These are phyloP conservation scores for Rhabditophanes sp. DNA, from an alignment of 2,888 invertebrate species.

Conservation along the genomic window DNA sequence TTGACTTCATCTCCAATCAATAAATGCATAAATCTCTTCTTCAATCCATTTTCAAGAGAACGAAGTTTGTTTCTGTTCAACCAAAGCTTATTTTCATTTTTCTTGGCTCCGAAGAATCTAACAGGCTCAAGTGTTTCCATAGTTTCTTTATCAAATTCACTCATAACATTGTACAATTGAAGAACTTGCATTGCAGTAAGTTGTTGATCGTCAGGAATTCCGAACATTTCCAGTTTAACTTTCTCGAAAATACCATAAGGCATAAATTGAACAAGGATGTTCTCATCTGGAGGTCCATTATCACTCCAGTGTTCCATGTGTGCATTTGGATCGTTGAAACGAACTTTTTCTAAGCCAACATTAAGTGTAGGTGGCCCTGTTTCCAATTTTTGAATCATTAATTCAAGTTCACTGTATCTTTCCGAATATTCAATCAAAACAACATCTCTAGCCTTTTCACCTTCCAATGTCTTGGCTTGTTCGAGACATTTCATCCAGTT, in stretches of 20 bases:
- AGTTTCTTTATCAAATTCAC: conserved; percentile 22
- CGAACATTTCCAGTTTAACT: conserved; percentile 40
- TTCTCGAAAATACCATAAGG: conserved; percentile 40
- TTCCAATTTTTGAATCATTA: conserved; percentile 28
- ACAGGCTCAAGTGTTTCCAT: conserved; percentile 34
- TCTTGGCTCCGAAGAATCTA: conserved; percentile 25
- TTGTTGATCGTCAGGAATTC: conserved; percentile 40
- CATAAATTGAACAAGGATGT: conserved; percentile 20
- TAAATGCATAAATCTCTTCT: conserved; percentile 36
- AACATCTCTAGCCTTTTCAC: conserved; percentile 17
- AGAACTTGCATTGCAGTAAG: conserved; percentile 37
- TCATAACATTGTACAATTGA: conserved; percentile 33
- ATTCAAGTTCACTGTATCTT: conserved; percentile 39
- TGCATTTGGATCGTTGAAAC: conserved; percentile 5
- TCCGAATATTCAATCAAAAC: conserved; percentile 33
- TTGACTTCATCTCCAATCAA: conserved; percentile 29
- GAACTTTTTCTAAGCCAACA: conserved; percentile 7
- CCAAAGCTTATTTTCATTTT: conserved; percentile 19
- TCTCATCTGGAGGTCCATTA: no score
- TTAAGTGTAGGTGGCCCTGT: conserved; percentile 8
- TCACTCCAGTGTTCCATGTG: no score
- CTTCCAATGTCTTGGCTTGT: conserved; percentile 17
- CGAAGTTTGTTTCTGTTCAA: conserved; percentile 27
- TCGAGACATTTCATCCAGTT: conserved; percentile 33
- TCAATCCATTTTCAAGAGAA: conserved; percentile 25